Evolutionary conservation across 2,113 vertebrate species (phyloP).

Genomic region (Platichthys flesus): DNA sequence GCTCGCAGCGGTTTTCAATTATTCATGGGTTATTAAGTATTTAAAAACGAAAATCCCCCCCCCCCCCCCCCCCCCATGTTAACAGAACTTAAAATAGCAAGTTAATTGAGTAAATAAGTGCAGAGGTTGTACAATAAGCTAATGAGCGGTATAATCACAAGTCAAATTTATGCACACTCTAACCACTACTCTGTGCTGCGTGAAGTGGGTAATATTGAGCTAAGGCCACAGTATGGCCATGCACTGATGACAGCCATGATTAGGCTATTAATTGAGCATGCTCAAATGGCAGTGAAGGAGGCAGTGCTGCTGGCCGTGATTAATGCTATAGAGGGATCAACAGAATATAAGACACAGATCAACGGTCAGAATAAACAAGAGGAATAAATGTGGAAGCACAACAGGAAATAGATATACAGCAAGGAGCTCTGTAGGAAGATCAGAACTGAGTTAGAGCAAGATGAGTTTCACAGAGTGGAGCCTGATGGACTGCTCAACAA

Average conservation of each 20-base stretch:
- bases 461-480: conserved; percentile 13
- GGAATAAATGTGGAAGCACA: background rate
- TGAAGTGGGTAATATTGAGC: conserved; percentile 44
- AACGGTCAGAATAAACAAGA: conserved; percentile 14
- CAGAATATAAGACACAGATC: conserved; percentile 6
- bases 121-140: conserved; percentile 68
- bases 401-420: conserved; percentile 7
- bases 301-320: conserved; percentile 29
- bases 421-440: background rate
- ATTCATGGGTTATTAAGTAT: conserved; percentile 74
- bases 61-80: conserved; percentile 40
- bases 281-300: conserved; percentile 15
- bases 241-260: conserved; percentile 43
- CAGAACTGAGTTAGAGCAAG: conserved; percentile 18
- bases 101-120: conserved; percentile 77
- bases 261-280: conserved; percentile 65
- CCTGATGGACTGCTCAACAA: conserved; percentile 44
- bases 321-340: conserved; percentile 31
- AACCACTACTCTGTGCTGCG: conserved; percentile 32
- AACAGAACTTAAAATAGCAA: conserved; percentile 66
- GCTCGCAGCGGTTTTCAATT: conserved; percentile 63
- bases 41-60: conserved; percentile 54
- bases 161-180: conserved; percentile 58
- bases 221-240: conserved; percentile 26
- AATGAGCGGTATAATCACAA: conserved; percentile 70